Percentiles rank a stretch among this genome's conserved stretches.
Evolutionary conservation across 2,888 invertebrate genomes (phyloP).

Genomic region (Idaea aversata): DNA sequence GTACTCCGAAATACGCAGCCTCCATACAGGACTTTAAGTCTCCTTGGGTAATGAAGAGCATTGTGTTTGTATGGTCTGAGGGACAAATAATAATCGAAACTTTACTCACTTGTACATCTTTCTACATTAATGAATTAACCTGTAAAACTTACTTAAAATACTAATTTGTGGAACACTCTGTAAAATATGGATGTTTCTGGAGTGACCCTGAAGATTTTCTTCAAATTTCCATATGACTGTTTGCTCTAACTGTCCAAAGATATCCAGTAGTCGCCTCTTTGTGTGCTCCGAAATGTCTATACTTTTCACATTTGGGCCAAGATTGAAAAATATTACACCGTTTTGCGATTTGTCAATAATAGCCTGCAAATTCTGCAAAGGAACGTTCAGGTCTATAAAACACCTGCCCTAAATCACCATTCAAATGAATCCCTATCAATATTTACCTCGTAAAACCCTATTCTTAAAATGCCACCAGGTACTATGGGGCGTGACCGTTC

Average conservation of each 20-base stretch:
- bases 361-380: conserved; percentile 50
- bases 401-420: background rate
- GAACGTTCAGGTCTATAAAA: background rate
- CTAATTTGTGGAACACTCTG: conserved; percentile 55
- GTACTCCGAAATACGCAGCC: conserved; percentile 50
- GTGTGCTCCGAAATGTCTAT: conserved; percentile 46
- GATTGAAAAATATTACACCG: conserved; percentile 67
- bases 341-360: conserved; percentile 55
- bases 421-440: background rate
- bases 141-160: conserved; percentile 46
- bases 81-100: background rate
- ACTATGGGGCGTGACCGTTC: background rate
- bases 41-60: conserved; percentile 46
- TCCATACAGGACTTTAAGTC: conserved; percentile 44
- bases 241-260: conserved; percentile 61
- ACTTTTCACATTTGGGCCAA: conserved; percentile 57
- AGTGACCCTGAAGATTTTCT: conserved; percentile 40
- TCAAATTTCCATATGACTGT: conserved; percentile 64
- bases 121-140: background rate
- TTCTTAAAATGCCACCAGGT: background rate
- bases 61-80: conserved; percentile 49
- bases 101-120: background rate
- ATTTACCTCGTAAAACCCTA: background rate
- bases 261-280: conserved; percentile 47
- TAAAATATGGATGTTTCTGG: conserved; percentile 58